Conservation (phyloP, 2,888 invertebrate genomes). For the Cephalotes varians region DNA sequence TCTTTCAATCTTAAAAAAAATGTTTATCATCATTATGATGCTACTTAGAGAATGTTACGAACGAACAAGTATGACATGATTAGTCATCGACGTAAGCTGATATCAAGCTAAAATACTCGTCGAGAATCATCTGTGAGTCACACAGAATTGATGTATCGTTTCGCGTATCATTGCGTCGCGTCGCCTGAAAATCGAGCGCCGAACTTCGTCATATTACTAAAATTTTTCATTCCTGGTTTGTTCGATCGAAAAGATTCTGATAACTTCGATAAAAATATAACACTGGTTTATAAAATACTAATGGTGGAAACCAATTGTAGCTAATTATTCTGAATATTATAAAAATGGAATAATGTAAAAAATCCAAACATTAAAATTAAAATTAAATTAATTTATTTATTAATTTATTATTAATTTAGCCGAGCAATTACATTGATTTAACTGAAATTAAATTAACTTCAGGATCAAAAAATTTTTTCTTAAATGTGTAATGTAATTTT, state of each 20-base stretch:
- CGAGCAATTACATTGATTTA: not conserved
- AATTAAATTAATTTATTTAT: conserved; percentile 6
- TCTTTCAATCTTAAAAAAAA: conserved; percentile 34
- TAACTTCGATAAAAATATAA: not conserved
- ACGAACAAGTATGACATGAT: conserved; percentile 58
- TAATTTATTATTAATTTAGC: not conserved
- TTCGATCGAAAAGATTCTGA: not conserved
- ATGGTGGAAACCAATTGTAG: not conserved
- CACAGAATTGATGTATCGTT: conserved; percentile 13
- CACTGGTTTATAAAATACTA: too few relatives aligned
- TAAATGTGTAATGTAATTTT: not conserved
- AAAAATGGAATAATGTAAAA: not conserved
- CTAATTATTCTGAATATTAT: not conserved
- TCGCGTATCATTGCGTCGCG: conserved; percentile 7
- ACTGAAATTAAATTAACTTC: not conserved
- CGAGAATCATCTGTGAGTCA: conserved; percentile 73
- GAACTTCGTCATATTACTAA: not conserved
- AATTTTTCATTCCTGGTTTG: not conserved
- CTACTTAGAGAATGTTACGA: conserved; percentile 22
- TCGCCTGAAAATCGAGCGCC: conserved; percentile 16
- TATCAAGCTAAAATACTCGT: conserved; percentile 67
- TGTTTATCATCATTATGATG: conserved; percentile 44
- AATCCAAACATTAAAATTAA: not conserved
- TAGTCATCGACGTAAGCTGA: conserved; percentile 70
- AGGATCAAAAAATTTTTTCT: not conserved